Evolutionary conservation across 2,113 vertebrate genomes (phyloP), one percentile per base, ranked within the genome.

Genomic region (Mormyrus lacerda): DNA sequence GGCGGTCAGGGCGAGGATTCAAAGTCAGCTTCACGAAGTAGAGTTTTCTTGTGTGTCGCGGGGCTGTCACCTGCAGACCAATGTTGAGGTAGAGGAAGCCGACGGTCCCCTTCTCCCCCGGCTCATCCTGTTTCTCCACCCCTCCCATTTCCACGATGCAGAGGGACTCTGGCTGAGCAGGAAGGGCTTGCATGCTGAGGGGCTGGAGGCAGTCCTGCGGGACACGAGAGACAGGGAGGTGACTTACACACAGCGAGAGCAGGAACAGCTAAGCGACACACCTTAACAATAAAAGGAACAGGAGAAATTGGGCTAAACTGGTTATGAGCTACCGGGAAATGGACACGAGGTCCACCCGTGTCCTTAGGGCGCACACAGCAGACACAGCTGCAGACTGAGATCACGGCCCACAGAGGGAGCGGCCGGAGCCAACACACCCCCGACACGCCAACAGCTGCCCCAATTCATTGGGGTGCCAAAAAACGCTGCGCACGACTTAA

Each of bases 111-210:
- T 99, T 97, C 91, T 99, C 98, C 50, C 98, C 98, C 21, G 99
- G 93, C 87, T 99, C 98, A 0, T 99, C 98, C 92, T 99, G 98
- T 91, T 99, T 99, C 93, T 99, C 98, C 0, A 98, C 96, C 0
- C 98, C 98, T 15, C 98, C 98, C 98, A 99, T 99, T 95, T 99
- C 98, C 90, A 99, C 98, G 0, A 99, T 99, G 76, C 98, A 99
- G 61, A 99, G 94, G 0, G 98, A 97, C 90, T 99, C 98, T 0
- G 98, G 98, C 93, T 99, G 98, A 0, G 98, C 98, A 0, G 98
- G 98, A 17, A 99, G 96, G 0, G 98, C 98, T 94, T 99, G 98
- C 98, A 99, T 99, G 69, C 98, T 99, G 91, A 99, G 92, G 0
- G 98, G 98, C 92, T 99, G 98, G 0, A 99, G 93, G 89, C 98